Evolutionary conservation across 2,888 invertebrate genomes (phyloP).

Genomic region (Serrognathus titanus): DNA sequence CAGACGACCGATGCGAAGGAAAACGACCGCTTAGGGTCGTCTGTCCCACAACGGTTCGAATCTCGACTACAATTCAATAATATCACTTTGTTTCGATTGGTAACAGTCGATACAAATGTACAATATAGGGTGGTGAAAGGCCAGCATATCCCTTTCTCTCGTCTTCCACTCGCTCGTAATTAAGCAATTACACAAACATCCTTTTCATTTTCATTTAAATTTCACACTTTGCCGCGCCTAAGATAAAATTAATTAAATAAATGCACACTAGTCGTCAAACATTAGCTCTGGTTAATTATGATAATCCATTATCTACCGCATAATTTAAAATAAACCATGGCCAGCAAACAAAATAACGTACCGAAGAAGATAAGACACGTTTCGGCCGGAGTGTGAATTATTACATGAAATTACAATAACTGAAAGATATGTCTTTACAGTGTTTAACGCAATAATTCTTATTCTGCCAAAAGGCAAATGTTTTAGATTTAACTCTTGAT

Average conservation of each 20-base stretch:
- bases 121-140: constrained; percentile 5
- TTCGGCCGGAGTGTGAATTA: constrained; percentile 15
- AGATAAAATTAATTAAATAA: constrained; percentile 29
- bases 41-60: constrained; percentile 44
- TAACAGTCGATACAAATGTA: constrained; percentile 3
- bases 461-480: constrained; percentile 10
- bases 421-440: constrained; percentile 8
- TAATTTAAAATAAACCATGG: constrained; percentile 24
- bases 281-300: constrained; percentile 27
- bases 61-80: constrained; percentile 32
- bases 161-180: constrained; percentile 8
- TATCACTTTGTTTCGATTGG: constrained; percentile 1
- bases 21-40: constrained; percentile 44
- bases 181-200: constrained; percentile 17
- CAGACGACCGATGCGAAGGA: constrained; percentile 42
- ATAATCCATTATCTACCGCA: constrained; percentile 21
- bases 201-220: constrained; percentile 6
- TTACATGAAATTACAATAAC: constrained; percentile 15
- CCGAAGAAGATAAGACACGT: constrained; percentile 29
- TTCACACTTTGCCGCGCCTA: constrained; percentile 16
- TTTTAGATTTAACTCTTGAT: constrained; percentile 12
- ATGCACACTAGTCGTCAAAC: constrained; percentile 20
- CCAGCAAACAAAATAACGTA: constrained; percentile 20
- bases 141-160: background rate
- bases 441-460: too few species aligned